Evolutionary conservation across 2,888 invertebrate species (phyloP), one percentile per base, ranked within the genome.

Genomic region (Notodonta ziczac): DNA sequence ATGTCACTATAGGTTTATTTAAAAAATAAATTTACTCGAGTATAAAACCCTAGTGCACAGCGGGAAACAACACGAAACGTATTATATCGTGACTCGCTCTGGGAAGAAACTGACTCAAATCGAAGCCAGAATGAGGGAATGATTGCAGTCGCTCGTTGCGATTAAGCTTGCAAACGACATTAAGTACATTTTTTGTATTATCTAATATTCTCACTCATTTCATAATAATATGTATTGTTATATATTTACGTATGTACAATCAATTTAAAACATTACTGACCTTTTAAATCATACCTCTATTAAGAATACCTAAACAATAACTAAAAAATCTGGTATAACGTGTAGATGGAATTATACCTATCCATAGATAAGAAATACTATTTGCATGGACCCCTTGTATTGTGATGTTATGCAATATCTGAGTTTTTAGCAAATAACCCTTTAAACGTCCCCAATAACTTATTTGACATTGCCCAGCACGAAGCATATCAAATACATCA

Each of bases 381-480:
- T 52, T 6, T 46, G 4, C 16, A 52, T 32, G 13, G 5, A 32
- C 32, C 52, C 52, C 32, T 52, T 42, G 39, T 56, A 32, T 57
- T 57, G 48, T 57, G 14, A 50, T 57, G 48, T 57, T 39, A 50
- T 40, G 40, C 35, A 52, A 42, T 46, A 32, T 57, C 44, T 13
- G 32, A 54, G 58, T 56, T 60, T 58, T 35, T 50, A 67, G 48
- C 59, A 62, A 62, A 69, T 74, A 24, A 69, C 76, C 87, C 86
- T 88, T 77, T 78, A 77, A 74, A 73, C 73, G 89, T 83, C 88
- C 88, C 73, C 73, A 73, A 71, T 86, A 78, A 85, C 85, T 84
- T 82, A 77, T 85, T 84, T 89, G 88, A 89, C 87, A 88, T 91
- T 90, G 85, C 70, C 71, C 59, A 82, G 66, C 68, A 69, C 67